These are phyloP conservation scores for Griposia aprilina DNA, from an alignment of 2,888 invertebrate genomes.

Conservation along the genomic window DNA sequence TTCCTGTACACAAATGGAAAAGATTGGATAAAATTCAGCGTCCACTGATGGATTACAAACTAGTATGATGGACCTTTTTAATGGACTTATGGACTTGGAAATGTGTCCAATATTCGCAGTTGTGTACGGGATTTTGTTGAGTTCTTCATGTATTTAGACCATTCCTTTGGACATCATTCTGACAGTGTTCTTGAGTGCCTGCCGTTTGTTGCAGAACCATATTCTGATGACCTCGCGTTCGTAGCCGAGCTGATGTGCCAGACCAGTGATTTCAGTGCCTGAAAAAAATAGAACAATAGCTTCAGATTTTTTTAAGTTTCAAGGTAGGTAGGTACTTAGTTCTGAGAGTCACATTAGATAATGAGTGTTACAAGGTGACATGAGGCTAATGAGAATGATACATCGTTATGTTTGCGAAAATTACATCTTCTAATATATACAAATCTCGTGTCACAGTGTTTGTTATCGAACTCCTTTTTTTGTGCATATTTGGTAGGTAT, in stretches of 20 bases:
- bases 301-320: constrained; percentile 37
- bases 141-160: constrained; percentile 88
- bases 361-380: constrained; percentile 19
- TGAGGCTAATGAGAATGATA: constrained; percentile 10
- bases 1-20: constrained; percentile 51
- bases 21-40: constrained; percentile 51
- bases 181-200: constrained; percentile 99
- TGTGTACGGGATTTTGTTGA: constrained; percentile 46
- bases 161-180: constrained; percentile 97
- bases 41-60: constrained; percentile 59
- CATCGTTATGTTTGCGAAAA: constrained; percentile 14
- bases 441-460: too few relatives aligned
- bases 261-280: constrained; percentile 99
- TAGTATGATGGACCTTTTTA: constrained; percentile 58
- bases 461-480: too few relatives aligned
- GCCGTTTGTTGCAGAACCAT: constrained; percentile 99
- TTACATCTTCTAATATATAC: too few relatives aligned
- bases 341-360: constrained; percentile 10
- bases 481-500: too few relatives aligned
- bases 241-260: constrained; percentile 98
- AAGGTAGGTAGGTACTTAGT: neutral
- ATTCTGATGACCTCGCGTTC: constrained; percentile 99
- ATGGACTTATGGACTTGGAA: constrained; percentile 55
- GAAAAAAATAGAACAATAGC: constrained; percentile 75
- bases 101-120: constrained; percentile 41